Evolutionary conservation across 2,888 invertebrate genomes (phyloP), one percentile per base, ranked within the genome.

Genomic region (Leucozona laternaria): DNA sequence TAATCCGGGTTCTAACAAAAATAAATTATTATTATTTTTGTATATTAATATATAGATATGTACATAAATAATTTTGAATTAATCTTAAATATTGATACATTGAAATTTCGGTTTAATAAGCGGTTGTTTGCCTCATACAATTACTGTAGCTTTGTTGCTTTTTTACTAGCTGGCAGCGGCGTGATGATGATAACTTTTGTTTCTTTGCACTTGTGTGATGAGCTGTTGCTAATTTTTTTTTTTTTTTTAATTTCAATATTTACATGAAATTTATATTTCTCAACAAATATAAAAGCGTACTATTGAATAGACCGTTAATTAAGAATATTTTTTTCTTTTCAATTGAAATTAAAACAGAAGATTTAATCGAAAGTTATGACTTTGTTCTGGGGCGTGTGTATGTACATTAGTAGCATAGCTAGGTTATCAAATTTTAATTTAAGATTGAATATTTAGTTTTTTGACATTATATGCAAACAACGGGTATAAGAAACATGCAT

Each of bases 61-160:
- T 58, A 55, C 60, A 45, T 62, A 75, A 57, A 83, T 62, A 57
- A 64, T 80, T 85, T 85, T 55, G 62, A 85, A 85, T 78, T 81
- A 85, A 85, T 77, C 85, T 85, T 77, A 50, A 80, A 85, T 80
- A 85, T 85, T 85, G 85, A 85, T 85, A 81, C 81, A 85, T 85
- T 80, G 72, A 85, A 85, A 85, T 77, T 72, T 77, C 80, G 85
- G 85, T 80, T 80, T 85, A 80, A 85, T 58, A 77, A 81, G 80
- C 53, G 37, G 20, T 53, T 68, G 53, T 68, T 68, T 68, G 53
- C 60, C 34, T 34, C 60, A 73, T 50, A 73, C 15, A 22, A 62
- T 31, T 31, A 53, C 43, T 76, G 15, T 57, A 43, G 43, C 1
- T 20, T 31, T 60, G 60, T n/a, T 72, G 28, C n/a, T 45, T 31